Base-by-base conservation (phyloP, 2,888 invertebrate genomes). In the Cyclophora albipunctata region DNA sequence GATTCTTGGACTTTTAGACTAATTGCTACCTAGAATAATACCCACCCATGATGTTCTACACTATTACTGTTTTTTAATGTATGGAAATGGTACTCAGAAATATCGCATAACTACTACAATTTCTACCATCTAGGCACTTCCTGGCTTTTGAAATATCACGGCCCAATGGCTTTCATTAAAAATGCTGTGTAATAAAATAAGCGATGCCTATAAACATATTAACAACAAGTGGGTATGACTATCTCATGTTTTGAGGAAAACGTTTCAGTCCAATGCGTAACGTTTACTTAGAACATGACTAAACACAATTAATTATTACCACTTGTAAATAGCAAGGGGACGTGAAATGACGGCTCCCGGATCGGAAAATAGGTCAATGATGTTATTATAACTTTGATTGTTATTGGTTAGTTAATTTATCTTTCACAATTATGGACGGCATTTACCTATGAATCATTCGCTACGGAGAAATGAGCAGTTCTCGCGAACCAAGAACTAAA, bases 61-160 rank as follows among this genome's bases (percentile, higher is more conserved):
- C 35, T 35, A 35, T 40, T 42, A 54, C 58, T 52, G 50, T 52
- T 54, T 55, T 54, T 42, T 50, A 60, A 56, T 60, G 52, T 52
- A 58, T 60, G 58, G 53, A 57, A 53, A 57, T 50, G 45, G 50
- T 60, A 60, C 56, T 7, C 52, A 57, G 58, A 60, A 58, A 44
- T 48, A 42, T 43, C 50, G 43, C 42, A 50, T 37, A 46, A 47
- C 34, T 45, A 46, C 40, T 46, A 20, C 20, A 20, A 20, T 20
- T 20, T 20, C 20, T 20, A 20, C 20, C 20, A 46, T 47, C 45
- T 46, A 50, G 46, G 7, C 40, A 45, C 34, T 56, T 54, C 55
- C 51, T 48, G 48, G 49, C 49, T 46, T 52, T 50, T 50, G 53
- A 57, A 59, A 59, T 54, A 50, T 57, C 45, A 63, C 51, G 55